Evolutionary conservation across 2,888 invertebrate species (phyloP).

Genomic region (Amblyjoppa proteus): DNA sequence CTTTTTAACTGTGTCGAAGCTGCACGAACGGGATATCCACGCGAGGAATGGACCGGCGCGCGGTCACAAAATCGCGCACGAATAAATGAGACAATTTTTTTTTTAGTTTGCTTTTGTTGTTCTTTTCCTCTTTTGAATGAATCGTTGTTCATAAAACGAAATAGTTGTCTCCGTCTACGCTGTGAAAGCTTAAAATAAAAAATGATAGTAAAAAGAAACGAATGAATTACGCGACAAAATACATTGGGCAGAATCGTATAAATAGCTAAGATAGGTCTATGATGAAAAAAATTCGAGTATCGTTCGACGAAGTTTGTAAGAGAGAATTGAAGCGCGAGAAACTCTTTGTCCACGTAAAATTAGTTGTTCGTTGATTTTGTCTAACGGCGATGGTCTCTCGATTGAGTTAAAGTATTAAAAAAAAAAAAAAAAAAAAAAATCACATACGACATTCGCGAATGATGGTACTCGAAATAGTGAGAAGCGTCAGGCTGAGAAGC

Average conservation of each 20-base stretch:
- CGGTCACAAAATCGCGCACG: slow-evolving; percentile 22
- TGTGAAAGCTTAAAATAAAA: slow-evolving; percentile 17
- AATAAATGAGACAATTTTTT: neutral
- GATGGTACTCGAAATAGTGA: slow-evolving; percentile 18
- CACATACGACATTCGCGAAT: slow-evolving; percentile 20
- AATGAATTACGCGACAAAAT: slow-evolving; percentile 38
- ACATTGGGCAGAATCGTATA: slow-evolving; percentile 45
- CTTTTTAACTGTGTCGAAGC: neutral
- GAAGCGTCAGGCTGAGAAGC: slow-evolving; percentile 1
- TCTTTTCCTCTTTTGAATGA: slow-evolving; percentile 15
- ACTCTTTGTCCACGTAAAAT: slow-evolving; percentile 8
- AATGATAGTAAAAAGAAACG: neutral
- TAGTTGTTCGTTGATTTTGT: neutral
- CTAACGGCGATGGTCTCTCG: slow-evolving; percentile 22
- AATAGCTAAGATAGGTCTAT: slow-evolving; percentile 33
- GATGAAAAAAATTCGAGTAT: slow-evolving; percentile 24
- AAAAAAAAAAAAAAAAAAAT: slow-evolving; percentile 21
- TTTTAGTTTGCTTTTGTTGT: neutral
- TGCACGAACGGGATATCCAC: slow-evolving; percentile 8
- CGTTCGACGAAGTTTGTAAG: neutral
- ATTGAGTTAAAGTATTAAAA: neutral
- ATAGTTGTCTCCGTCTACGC: neutral
- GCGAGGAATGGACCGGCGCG: neutral
- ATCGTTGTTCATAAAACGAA: slow-evolving; percentile 14
- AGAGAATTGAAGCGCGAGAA: slow-evolving; percentile 21